These are phyloP conservation scores for Drosophila nebulosa DNA, from an alignment of 1,140 invertebrate genomes.

Conservation along the genomic window DNA sequence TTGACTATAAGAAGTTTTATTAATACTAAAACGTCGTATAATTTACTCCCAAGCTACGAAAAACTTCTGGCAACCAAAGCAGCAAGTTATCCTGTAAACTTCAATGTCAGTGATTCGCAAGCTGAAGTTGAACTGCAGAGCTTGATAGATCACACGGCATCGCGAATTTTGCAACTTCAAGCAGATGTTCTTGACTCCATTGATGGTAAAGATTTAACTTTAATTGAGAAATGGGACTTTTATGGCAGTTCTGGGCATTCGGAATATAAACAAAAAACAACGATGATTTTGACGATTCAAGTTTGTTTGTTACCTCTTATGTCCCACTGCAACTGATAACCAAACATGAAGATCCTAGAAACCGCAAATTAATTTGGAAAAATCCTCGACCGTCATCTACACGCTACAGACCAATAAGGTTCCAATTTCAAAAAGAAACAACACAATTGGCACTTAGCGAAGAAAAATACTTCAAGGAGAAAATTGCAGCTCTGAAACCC, in stretches of 20 bases:
- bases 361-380: no score
- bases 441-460: not conserved
- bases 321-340: slow-evolving; percentile 16
- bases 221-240: not conserved
- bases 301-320: not conserved
- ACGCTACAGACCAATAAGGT: no score
- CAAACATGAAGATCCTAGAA: not conserved
- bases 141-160: slow-evolving; percentile 22
- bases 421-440: no score
- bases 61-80: slow-evolving; percentile 13
- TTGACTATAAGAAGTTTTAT: slow-evolving; percentile 4
- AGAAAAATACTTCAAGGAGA: slow-evolving; percentile 5
- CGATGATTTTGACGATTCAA: slow-evolving; percentile 10
- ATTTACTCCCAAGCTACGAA: slow-evolving; percentile 13
- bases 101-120: slow-evolving; percentile 16
- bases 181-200: slow-evolving; percentile 14
- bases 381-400: no score
- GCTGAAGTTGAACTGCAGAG: slow-evolving; percentile 31
- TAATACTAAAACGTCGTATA: slow-evolving; percentile 6
- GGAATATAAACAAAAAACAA: slow-evolving; percentile 22
- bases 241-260: no score
- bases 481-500: not conserved
- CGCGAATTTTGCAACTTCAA: slow-evolving; percentile 13
- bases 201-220: not conserved
- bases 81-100: slow-evolving; percentile 7